Evolutionary conservation across 2,113 vertebrate species (phyloP), one percentile per base, ranked within the genome.

Genomic region (Engraulis encrasicolus): DNA sequence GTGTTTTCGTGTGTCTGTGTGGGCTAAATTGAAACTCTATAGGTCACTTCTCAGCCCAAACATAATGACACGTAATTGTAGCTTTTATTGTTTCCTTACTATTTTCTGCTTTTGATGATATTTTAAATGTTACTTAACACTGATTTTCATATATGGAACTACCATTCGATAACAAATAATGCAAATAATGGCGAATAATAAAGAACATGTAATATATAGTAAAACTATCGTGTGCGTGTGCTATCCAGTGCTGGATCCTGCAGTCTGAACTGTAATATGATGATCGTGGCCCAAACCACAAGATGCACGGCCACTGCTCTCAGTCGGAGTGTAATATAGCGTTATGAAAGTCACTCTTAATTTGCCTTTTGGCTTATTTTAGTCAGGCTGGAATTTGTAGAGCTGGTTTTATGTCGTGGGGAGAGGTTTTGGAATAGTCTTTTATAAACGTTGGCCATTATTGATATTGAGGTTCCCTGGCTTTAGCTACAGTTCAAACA

Each of bases 351-450:
- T 66, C 58, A 66, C n/a, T 66, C 58, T 31, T 66, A 66, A 89
- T 90, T 90, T 94, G 89, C 92, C 92, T 88, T 94, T 92, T 6
- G 80, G 87, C 78, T 90, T 94, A 94, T 93, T 93, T 92, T 89
- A 77, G 89, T 89, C 66, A 58, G 86, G 86, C 89, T 87, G 86
- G 92, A 90, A 93, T 93, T 91, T 87, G 80, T 90, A 94, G 90
- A 94, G 92, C 80, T 89, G 79, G 91, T 93, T 90, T 94, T 92
- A 92, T 91, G 91, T 79, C 82, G 89, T 88, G 83, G 87, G 83
- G 49, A 66, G 86, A 84, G 82, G 85, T 89, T 92, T 92, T 91
- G 91, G 88, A 91, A 90, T 93, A 91, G 78, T 89, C 49, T 77
- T 50, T 3, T 77, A 61, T 77, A 23, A 50, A 81, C 31, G 58